Evolutionary conservation across 2,113 vertebrate genomes (phyloP), one percentile per base, ranked within the genome.

Genomic region (Zapus hudsonius): DNA sequence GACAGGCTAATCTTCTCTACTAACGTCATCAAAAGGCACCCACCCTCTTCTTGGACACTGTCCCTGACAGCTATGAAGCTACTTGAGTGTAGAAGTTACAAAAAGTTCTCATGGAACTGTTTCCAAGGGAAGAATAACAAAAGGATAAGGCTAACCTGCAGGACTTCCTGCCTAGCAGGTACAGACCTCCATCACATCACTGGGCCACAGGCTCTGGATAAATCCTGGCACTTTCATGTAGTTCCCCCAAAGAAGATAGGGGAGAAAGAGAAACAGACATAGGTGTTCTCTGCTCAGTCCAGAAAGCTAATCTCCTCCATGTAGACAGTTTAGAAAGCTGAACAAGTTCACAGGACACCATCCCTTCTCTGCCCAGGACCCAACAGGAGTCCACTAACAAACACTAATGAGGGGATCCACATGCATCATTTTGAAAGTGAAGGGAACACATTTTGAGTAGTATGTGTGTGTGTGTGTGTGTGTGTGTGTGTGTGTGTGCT

Each of bases 151-250:
- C 22, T 2, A 0, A 61, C 10, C 5, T 78, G 23, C n/a, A 59
- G 59, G 17, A 9, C 20, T 42, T n/a, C 23, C 20, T 12, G 9
- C 36, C 63, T 36, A 29, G 1, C 0, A 29, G 27, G 31, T 29
- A 22, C 0, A 38, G 22, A 36, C 2, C 40, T 67, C 33, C 0
- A 57, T 5, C 33, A 17, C 5, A 40, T 31, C 23, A 23, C 7
- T 31, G n/a, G 40, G 64, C 9, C 36, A 70, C 40, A 88, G 38
- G 16, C 10, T 31, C 67, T 16, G 25, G 11, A 75, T 1, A 44
- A 29, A 5, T 44, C 31, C 19, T n/a, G 0, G 36, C 22, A 73
- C 55, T 57, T 36, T 17, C 52, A 16, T 6, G 20, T 3, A 3
- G 47, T 55, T 17, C 27, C 67, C 52, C 52, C n/a, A 15, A 75